Evolutionary conservation across 2,888 invertebrate genomes (phyloP).

Genomic region (Synergus japonicus): DNA sequence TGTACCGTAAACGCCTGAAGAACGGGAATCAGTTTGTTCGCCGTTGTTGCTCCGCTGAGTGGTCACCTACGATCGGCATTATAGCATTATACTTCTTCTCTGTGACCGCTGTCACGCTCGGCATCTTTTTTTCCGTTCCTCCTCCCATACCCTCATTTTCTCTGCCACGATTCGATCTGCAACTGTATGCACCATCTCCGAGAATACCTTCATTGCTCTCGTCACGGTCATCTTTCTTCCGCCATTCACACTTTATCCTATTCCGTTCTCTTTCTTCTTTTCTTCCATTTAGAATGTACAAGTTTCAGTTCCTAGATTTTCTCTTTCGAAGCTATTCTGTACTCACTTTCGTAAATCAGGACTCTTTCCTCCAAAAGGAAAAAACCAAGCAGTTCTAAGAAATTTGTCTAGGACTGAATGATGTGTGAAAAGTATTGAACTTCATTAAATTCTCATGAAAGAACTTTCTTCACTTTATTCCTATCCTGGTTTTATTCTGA

Average conservation of each 20-base stretch:
- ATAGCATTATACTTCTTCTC: not conserved
- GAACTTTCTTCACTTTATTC: too few relatives aligned
- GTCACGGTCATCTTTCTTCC: not conserved
- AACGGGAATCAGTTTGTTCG: slow-evolving; percentile 60
- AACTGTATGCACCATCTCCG: not conserved
- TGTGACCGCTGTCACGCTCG: slow-evolving; percentile 44
- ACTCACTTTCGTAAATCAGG: too few relatives aligned
- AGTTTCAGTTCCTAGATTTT: too few relatives aligned
- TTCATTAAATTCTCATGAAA: too few relatives aligned
- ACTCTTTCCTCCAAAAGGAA: too few relatives aligned
- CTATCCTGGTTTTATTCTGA: too few relatives aligned
- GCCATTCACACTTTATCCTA: not conserved
- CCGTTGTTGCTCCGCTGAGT: slow-evolving; percentile 50
- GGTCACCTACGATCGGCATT: slow-evolving; percentile 16
- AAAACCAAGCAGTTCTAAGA: too few relatives aligned
- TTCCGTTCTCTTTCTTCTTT: not conserved
- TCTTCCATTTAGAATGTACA: not conserved
- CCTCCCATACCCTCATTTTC: not conserved
- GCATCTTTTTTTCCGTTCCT: slow-evolving; percentile 1
- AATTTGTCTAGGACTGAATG: too few relatives aligned
- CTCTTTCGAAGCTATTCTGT: too few relatives aligned
- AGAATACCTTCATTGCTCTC: not conserved
- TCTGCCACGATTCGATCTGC: not conserved
- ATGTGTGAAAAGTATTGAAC: too few relatives aligned
- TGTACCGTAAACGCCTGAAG: slow-evolving; percentile 53